phyloP scores from a whole-genome alignment of 2,888 invertebrate genomes.

The Masnerella sp. region DNA sequence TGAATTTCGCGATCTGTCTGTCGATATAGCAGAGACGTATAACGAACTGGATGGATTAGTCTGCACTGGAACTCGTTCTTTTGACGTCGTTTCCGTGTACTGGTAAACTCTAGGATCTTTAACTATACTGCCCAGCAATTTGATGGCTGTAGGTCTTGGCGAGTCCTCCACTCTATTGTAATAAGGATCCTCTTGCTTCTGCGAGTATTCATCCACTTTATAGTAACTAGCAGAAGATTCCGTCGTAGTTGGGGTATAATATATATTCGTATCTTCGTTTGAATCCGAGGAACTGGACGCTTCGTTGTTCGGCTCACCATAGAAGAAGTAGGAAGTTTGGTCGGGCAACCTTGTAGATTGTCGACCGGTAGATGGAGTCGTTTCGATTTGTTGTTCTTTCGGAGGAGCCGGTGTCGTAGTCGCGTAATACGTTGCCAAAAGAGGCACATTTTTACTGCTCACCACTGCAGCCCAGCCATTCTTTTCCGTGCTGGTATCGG shows the following conservation, averaged over 20 bases:
- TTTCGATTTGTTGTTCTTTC: conserved; percentile 68
- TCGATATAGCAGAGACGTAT: conserved; percentile 67
- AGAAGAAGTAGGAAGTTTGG: conserved; percentile 83
- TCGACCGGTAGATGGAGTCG: conserved; percentile 65
- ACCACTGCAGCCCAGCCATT: conserved; percentile 76
- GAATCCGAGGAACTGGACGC: conserved; percentile 36
- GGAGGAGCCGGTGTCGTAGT: conserved; percentile 76
- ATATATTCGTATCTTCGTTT: conserved; percentile 34
- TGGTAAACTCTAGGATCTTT: conserved; percentile 68
- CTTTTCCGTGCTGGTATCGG: conserved; percentile 74
- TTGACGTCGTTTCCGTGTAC: conserved; percentile 60
- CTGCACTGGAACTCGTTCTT: conserved; percentile 20
- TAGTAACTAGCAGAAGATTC: conserved; percentile 65
- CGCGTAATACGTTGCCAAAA: conserved; percentile 81
- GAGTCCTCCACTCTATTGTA: conserved; percentile 62
- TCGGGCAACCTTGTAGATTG: conserved; percentile 63
- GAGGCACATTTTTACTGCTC: conserved; percentile 82
- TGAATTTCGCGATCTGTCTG: conserved; percentile 61
- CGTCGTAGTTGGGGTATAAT: conserved; percentile 67
- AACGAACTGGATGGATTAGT: conserved; percentile 55
- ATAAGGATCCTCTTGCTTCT: conserved; percentile 52
- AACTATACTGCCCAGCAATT: conserved; percentile 67
- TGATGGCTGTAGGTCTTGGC: conserved; percentile 64
- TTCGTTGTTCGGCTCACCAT: conserved; percentile 79
- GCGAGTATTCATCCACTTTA: conserved; percentile 60